Percentiles rank a stretch among this genome's conserved stretches.
Evolutionary conservation across 2,797 vertebrate species (phyloP).

Genomic region (Yasuhikotakia modesta): DNA sequence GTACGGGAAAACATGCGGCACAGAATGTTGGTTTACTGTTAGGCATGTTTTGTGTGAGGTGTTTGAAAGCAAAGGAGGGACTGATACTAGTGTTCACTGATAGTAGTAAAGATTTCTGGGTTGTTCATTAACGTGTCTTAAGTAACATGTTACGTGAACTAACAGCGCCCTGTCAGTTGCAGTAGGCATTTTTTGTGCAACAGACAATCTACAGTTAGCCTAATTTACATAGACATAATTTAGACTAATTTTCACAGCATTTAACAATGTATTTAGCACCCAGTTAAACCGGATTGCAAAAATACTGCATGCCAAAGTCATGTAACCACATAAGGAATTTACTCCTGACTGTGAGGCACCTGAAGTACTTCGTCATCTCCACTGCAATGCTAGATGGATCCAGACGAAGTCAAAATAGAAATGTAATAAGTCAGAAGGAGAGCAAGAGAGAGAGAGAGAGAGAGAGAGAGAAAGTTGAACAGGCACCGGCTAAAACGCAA

Average conservation of each 20-base stretch:
- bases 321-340: background rate
- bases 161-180: background rate
- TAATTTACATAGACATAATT: background rate
- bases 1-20: slow-evolving; percentile 29
- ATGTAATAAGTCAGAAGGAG: background rate
- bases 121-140: too few relatives aligned
- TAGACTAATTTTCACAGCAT: background rate
- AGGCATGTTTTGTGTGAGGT: background rate
- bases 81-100: too few relatives aligned
- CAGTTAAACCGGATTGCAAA: background rate
- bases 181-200: background rate
- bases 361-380: background rate
- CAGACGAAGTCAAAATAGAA: background rate
- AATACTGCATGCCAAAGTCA: background rate
- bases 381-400: background rate
- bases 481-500: slow-evolving; percentile 9
- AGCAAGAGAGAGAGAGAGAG: too few relatives aligned
- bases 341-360: background rate
- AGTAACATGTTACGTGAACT: background rate
- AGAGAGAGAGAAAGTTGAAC: background rate
- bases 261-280: background rate
- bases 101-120: too few relatives aligned
- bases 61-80: background rate
- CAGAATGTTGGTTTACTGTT: background rate
- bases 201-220: too few relatives aligned